A percentile compares a stretch with the other conserved stretches of the same genome.
These are phyloP conservation scores for Pipistrellus nathusii DNA, from an alignment of 2,797 vertebrate species.

Conservation along the genomic window DNA sequence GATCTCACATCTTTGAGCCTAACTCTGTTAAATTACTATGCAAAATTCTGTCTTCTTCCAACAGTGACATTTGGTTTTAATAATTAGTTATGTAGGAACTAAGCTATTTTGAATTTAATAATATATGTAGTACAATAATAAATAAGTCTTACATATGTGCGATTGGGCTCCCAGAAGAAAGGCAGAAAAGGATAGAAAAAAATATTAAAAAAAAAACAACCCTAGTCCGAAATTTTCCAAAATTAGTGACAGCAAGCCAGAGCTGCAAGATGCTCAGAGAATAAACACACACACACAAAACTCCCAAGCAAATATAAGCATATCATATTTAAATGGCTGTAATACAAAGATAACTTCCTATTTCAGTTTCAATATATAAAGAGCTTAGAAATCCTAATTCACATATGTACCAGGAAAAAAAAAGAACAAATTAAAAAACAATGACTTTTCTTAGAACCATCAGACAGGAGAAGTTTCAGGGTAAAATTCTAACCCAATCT, in stretches of 20 bases:
- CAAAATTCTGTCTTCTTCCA: neutral
- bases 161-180: neutral
- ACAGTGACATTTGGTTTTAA: neutral
- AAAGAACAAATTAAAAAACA: neutral
- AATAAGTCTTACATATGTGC: neutral
- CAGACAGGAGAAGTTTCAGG: neutral
- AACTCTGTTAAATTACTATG: neutral
- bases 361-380: neutral
- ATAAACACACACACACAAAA: neutral
- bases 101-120: neutral
- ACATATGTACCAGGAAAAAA: neutral
- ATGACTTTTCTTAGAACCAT: neutral
- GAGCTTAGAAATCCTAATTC: neutral
- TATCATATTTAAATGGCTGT: neutral
- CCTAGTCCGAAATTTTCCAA: neutral
- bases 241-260: neutral
- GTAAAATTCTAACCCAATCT: neutral
- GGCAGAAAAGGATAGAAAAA: neutral
- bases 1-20: conserved; percentile 10
- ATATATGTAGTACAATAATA: neutral
- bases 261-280: neutral
- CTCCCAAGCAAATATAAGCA: neutral
- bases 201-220: neutral
- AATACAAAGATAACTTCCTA: neutral
- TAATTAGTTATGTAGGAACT: neutral